Conservation (phyloP, 2,797 vertebrate species). For the Enteromius viviparus region DNA sequence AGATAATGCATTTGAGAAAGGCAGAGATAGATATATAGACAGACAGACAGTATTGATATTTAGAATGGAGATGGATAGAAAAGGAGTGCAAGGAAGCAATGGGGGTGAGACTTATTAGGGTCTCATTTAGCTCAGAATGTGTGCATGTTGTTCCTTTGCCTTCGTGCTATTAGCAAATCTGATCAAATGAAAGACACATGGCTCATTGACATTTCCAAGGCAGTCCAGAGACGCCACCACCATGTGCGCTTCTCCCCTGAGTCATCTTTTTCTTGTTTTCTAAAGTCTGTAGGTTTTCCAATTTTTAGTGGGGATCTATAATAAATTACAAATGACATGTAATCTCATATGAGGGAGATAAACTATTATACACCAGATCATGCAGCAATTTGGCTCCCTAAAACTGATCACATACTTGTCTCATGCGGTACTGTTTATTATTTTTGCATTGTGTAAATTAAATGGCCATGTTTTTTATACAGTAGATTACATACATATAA, state of each 20-base stretch:
- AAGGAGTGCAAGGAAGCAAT: neutral
- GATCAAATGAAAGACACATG: conserved; percentile 67
- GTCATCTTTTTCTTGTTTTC: conserved; percentile 33
- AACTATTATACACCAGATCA: neutral
- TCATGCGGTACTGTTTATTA: neutral
- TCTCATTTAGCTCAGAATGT: conserved; percentile 31
- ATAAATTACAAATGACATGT: neutral
- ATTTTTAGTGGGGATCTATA: neutral
- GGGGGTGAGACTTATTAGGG: neutral
- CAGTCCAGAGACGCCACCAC: conserved; percentile 43
- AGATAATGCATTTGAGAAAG: conserved; percentile 6
- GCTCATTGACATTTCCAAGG: conserved; percentile 64
- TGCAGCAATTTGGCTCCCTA: neutral
- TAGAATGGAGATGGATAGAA: neutral
- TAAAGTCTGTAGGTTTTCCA: conserved; percentile 5
- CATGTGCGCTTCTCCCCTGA: conserved; percentile 44
- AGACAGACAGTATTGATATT: conserved; percentile 3
- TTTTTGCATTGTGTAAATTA: neutral
- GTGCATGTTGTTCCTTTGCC: conserved; percentile 35
- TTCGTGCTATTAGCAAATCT: conserved; percentile 60
- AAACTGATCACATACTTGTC: neutral
- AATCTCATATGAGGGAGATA: neutral
- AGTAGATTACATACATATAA: neutral
- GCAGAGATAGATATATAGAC: neutral
- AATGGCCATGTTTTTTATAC: neutral